Base-by-base conservation (phyloP, 2,113 vertebrate species). In the Eptesicus fuscus region DNA sequence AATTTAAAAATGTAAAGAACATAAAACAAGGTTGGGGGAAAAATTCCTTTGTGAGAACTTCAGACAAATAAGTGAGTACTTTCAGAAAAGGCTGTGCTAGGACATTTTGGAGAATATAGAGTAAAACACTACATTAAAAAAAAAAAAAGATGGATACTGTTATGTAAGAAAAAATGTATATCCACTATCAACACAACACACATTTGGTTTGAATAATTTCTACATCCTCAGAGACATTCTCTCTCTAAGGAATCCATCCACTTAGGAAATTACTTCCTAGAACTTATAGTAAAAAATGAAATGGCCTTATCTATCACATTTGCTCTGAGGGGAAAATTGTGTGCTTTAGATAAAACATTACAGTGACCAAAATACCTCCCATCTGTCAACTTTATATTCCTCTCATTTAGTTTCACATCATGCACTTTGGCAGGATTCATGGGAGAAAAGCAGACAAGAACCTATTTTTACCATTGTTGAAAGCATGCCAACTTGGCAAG, bases 161-260 rank as follows among this genome's bases (percentile, higher is more conserved):
- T 89, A 88, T 2, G 3, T 80, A 0, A 49, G 88, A 77, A 63
- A 83, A 90, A 49, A 59, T 12, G 35, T 35, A 53, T 69, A 59
- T 83, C 76, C 44, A 85, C 85, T 95, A 90, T 94, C 88, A 88
- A 69, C 51, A 14, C 53, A 79, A 73, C 87, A 40, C 61, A 96
- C 78, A 93, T 93, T 94, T 90, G 80, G 51, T 76, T 85, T 97
- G 90, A 95, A 93, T 90, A 96, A 82, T 97, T 96, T 96, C 49
- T 93, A 91, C 25, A 85, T 95, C 82, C 84, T 90, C 51, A 92
- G 92, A 94, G 53, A 95, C 63, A 67, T 71, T 84, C 59, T 70
- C 78, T 93, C 92, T 95, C 89, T 92, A 96, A 97, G 93, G 77
- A 96, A 96, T 97, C 90, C 89, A 86, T 97, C 92, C 92, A 96